Base-by-base conservation (phyloP, 2,888 invertebrate genomes). In the Drosophila birchii region DNA sequence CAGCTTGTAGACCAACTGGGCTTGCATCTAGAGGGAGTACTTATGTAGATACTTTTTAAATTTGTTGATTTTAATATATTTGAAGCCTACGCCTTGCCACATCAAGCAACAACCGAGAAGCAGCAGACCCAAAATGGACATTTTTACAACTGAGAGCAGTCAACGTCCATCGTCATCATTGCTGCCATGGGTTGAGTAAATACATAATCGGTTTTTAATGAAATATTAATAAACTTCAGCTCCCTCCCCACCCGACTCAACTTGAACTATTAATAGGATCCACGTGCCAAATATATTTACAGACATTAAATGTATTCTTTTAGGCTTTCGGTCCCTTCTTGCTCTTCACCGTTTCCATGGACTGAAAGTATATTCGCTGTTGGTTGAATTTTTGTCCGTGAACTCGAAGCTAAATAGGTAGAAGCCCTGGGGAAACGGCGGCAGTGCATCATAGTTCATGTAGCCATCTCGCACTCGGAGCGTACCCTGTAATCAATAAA, bases 1-100 rank as follows among this genome's bases (percentile, higher is more conserved):
- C 2, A 53, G 3, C 34, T 78, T 79, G 20, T 63, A 78, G 1
- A 78, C 43, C 9, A 70, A 26, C 12, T 43, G 16, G n/a, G 38
- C 18, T 3, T 47, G 29, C 16, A 11, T 47, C 29, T 47, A 26
- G 0, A n/a, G 5, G 47, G n/a, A 29, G 3, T 11, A 29, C 6
- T 1, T 11, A 6, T 29, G n/a, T 0, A 29, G 11, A 29, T n/a
- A 11, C 6, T n/a, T 47, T 12, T 29, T n/a, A n/a, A n/a, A 26
- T 47, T n/a, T 11, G 1, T 3, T 0, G 3, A 16, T 26, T 26
- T 29, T 12, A 12, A n/a, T n/a, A n/a, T n/a, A 11, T 5, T 5
- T n/a, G 1, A 8, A 29, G 6, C n/a, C 6, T n/a, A 47, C 47
- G 29, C 47, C 26, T 5, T 16, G 29, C 47, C 47, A 29, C 29